Base-by-base conservation (phyloP, 1,140 invertebrate genomes). In the Brachionus asplanchnoidis region DNA sequence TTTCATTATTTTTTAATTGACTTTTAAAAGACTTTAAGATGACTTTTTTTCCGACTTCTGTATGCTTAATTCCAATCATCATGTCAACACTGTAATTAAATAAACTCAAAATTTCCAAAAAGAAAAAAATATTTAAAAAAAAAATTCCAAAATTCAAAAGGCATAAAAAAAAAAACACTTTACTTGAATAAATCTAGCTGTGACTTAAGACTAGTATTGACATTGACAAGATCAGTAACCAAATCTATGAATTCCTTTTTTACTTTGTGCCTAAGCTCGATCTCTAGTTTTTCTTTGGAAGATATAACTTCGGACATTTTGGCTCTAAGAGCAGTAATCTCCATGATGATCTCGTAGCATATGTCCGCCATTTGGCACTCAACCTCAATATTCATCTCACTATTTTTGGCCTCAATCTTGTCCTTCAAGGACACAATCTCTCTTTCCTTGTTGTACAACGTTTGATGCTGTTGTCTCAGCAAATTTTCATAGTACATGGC, bases 401-500 rank as follows among this genome's bases (percentile, higher is more conserved):
- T 85, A 60, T 88, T 86, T 14, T 85, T 65, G 1, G 79, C 36
- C 68, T 87, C 87, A 50, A 89, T 66, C 84, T 88, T 86, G 26
- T 88, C 87, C 17, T 86, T 85, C 17, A 89, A 42, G 12, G 88
- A 86, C 70, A 88, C 87, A 3, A 89, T 86, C 79, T 89, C 88
- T 87, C 88, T 85, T 65, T 84, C 53, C 32, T 60, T 32, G 73
- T 88, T 86, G 82, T 89, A 89, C 11, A 90, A 85, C 17, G 88
- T 85, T 75, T 89, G 88, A 70, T 89, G 88, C 56, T 88, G 86
- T 17, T 86, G 84, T 84, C 87, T 86, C 36, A 90, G 84, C 26
- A 89, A 77, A 50, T 88, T 89, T 84, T 90, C 89, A 87, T 89
- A 90, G 70, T 88, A 89, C 87, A 88, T 89, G 8, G 88, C 87